Percentiles rank a stretch among this genome's conserved stretches.
Evolutionary conservation across 1,140 invertebrate genomes (phyloP).

Genomic region (Heliconius himera): DNA sequence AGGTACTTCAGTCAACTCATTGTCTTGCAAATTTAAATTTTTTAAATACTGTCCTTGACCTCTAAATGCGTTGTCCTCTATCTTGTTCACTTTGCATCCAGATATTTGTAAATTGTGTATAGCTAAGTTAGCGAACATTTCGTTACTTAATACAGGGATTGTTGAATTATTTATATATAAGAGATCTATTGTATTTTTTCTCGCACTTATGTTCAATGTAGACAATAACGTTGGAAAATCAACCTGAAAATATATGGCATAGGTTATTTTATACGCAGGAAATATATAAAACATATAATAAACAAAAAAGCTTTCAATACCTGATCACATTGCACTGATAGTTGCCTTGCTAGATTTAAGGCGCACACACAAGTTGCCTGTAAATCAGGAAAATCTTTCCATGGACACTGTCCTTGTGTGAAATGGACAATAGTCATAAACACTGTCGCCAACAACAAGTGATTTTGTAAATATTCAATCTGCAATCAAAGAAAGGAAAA

Average conservation of each 20-base stretch:
- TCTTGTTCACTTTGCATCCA: slow-evolving; percentile 88
- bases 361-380: slow-evolving; percentile 95
- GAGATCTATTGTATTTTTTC: slow-evolving; percentile 87
- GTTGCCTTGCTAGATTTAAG: slow-evolving; percentile 89
- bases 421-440: slow-evolving; percentile 45
- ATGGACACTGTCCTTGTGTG: slow-evolving; percentile 89
- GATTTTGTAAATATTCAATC: slow-evolving; percentile 33
- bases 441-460: slow-evolving; percentile 45
- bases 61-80: slow-evolving; percentile 88
- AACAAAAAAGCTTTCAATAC: slow-evolving; percentile 50
- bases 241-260: slow-evolving; percentile 82
- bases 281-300: background rate
- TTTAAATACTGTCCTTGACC: slow-evolving; percentile 90
- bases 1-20: slow-evolving; percentile 91
- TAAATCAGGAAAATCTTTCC: slow-evolving; percentile 87
- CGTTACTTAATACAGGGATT: slow-evolving; percentile 85
- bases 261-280: background rate
- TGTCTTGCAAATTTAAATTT: slow-evolving; percentile 93
- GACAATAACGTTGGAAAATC: slow-evolving; percentile 88
- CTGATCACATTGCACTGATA: slow-evolving; percentile 94
- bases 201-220: slow-evolving; percentile 87
- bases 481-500: slow-evolving; percentile 41
- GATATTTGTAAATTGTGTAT: slow-evolving; percentile 93
- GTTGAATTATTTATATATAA: slow-evolving; percentile 95
- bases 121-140: slow-evolving; percentile 88